Evolutionary conservation across 2,888 invertebrate species (phyloP).

Genomic region (Pogonocherus hispidulus): DNA sequence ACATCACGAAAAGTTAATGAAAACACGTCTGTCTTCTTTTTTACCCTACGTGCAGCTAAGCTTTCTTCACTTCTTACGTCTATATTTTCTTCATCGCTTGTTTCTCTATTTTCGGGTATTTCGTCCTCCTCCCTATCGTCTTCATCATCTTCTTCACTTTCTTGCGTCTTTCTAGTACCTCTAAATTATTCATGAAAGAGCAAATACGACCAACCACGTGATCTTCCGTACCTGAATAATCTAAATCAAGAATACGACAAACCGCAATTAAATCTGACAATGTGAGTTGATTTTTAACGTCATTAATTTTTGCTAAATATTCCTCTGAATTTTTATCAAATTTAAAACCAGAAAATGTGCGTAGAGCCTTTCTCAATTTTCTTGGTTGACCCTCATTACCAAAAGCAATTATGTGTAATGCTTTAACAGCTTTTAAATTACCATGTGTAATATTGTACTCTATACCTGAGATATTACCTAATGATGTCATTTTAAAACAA

Average conservation of each 20-base stretch:
- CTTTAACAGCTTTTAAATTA: slow-evolving; percentile 25
- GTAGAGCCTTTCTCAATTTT: slow-evolving; percentile 30
- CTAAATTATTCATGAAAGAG: slow-evolving; percentile 24
- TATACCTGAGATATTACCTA: slow-evolving; percentile 8
- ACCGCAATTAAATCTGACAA: slow-evolving; percentile 37
- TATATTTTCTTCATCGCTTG: too few relatives aligned
- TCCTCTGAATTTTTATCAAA: too few relatives aligned
- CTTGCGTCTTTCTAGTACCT: slow-evolving; percentile 3
- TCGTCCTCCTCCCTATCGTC: slow-evolving; percentile 1
- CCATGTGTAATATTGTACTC: slow-evolving; percentile 25
- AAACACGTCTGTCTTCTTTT: too few relatives aligned
- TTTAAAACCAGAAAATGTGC: too few relatives aligned
- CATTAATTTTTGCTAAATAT: slow-evolving; percentile 28
- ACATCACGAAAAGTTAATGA: too few relatives aligned
- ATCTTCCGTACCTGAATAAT: slow-evolving; percentile 32
- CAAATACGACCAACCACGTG: slow-evolving; percentile 31
- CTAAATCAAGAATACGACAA: slow-evolving; percentile 39
- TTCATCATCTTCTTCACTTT: slow-evolving; percentile 12
- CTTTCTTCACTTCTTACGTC: too few relatives aligned
- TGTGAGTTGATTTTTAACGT: slow-evolving; percentile 23
- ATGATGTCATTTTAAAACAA: slow-evolving; percentile 16
- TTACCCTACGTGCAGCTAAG: too few relatives aligned
- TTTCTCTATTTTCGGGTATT: too few relatives aligned
- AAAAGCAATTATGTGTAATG: too few relatives aligned
- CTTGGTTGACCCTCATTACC: slow-evolving; percentile 35